Conservation (phyloP, 2,113 vertebrate species). For the Atrichornis clamosus region DNA sequence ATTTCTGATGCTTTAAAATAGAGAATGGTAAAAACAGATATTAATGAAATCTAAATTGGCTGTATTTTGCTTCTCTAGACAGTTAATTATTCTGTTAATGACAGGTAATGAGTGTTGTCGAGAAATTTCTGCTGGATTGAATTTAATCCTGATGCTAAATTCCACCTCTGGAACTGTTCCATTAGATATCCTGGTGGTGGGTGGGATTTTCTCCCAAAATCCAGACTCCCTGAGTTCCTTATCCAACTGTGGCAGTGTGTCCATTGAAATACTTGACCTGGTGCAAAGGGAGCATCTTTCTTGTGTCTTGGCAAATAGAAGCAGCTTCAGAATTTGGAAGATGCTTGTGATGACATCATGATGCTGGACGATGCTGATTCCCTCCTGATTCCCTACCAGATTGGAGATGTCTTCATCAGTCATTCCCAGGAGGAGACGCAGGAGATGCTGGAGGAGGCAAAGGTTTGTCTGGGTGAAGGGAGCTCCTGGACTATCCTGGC, state of each 20-base stretch:
- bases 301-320: conserved; percentile 75
- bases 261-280: background rate
- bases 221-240: background rate
- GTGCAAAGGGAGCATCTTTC: background rate
- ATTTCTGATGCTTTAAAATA: background rate
- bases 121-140: background rate
- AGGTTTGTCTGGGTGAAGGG: conserved; percentile 71
- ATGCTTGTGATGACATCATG: conserved; percentile 93
- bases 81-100: background rate
- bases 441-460: conserved; percentile 93
- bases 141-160: background rate
- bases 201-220: background rate
- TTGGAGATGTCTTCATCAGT: conserved; percentile 94
- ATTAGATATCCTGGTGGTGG: fast-evolving
- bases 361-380: conserved; percentile 88
- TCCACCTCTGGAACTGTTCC: background rate
- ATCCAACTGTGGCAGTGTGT: background rate
- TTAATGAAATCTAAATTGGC: background rate
- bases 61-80: background rate
- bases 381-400: conserved; percentile 89
- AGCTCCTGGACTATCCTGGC: background rate
- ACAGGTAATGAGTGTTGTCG: background rate
- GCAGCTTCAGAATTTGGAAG: conserved; percentile 92
- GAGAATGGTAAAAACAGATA: background rate
- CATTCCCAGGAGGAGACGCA: conserved; percentile 94